Base-by-base conservation (phyloP, 2,113 vertebrate species). In the Seriola dumerili region DNA sequence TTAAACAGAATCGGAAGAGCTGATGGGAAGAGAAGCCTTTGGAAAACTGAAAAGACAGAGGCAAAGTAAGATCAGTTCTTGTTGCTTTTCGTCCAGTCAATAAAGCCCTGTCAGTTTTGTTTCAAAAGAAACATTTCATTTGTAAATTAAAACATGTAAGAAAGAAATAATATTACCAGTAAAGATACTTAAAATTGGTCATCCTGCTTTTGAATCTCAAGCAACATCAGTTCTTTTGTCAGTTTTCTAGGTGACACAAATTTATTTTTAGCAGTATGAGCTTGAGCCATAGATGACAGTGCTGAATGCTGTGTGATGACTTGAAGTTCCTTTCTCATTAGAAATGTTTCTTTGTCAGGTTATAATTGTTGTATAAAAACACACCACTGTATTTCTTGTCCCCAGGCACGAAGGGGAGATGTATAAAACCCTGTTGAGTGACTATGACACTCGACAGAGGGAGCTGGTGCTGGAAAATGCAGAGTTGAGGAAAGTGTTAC, bases 41-140 rank as follows among this genome's bases (percentile, higher is more conserved):
- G 97, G 97, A 97, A 97, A 94, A 99, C 97, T 81, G 96, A 95
- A 87, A 98, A 97, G 85, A 97, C 97, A 14, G 97, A 99, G 87
- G 96, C 96, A 93, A 97, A 95, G 97, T 97, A 91, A 80, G 83
- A 62, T 32, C 4, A 23, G 23, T 21, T 48, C 5, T 13, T 12
- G 3, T 67, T 8, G 2, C 13, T 16, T 55, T 52, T 52, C 14
- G 3, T 61, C 3, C 8, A 16, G 2, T 34, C 4, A 44, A 17
- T 32, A 21, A 57, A 54, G 8, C 7, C 34, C 4, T 59, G 0
- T 52, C 8, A 64, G 52, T 5, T 16, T 50, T 58, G 11, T 67
- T 23, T 16, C 9, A 12, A 8, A 44, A 58, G 7, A 36, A 25
- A 57, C 21, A 67, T 61, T 40, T 61, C 10, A 25, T 52, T 10